Conservation (phyloP, 2,888 invertebrate species). For the Hetaerina titia region DNA sequence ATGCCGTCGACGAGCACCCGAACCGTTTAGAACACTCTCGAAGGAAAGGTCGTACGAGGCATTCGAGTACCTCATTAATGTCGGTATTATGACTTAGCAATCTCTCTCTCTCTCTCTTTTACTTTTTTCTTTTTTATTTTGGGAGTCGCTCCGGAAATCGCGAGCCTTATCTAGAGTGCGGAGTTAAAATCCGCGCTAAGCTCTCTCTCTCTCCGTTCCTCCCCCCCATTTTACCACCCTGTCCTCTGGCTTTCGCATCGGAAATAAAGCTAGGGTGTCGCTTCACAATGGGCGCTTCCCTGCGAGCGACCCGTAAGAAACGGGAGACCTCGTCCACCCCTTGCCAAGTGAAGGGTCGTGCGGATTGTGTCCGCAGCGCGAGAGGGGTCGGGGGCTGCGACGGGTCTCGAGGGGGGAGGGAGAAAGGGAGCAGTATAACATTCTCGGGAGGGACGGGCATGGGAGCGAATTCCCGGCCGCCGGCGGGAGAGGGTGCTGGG, state of each 20-base stretch:
- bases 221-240: too few species aligned
- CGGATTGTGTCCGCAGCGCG: too few species aligned
- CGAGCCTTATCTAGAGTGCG: not conserved
- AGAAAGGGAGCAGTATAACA: too few species aligned
- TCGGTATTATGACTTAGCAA: constrained; percentile 10
- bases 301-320: not conserved
- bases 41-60: not conserved
- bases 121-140: not conserved
- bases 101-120: not conserved
- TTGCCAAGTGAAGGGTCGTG: too few species aligned
- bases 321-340: not conserved
- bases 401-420: too few species aligned
- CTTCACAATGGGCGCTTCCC: constrained; percentile 6
- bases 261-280: not conserved
- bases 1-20: not conserved
- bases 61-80: constrained; percentile 15
- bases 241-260: not conserved
- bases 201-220: too few species aligned
- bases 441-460: too few species aligned
- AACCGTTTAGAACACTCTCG: not conserved
- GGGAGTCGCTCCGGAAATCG: not conserved
- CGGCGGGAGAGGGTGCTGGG: too few species aligned
- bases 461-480: too few species aligned
- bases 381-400: too few species aligned
- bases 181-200: not conserved